Conservation (phyloP, 2,888 invertebrate genomes). For the Aphelenchoides bicaudatus region DNA sequence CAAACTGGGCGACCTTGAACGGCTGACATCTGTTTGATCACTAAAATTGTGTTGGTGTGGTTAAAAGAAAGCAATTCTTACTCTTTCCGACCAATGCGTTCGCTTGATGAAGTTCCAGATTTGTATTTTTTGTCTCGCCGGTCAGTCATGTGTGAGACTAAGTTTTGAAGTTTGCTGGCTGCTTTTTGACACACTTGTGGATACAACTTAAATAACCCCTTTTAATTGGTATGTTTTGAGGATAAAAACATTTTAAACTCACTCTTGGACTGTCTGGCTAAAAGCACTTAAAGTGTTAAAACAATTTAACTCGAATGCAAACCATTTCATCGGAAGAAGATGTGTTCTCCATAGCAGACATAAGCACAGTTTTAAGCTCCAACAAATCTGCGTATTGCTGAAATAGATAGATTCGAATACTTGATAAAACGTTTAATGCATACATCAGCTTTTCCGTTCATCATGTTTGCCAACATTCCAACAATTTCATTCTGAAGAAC, state of each 20-base stretch:
- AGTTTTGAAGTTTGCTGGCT: slow-evolving; percentile 41
- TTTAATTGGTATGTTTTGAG: neutral
- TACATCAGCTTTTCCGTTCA: slow-evolving; percentile 36
- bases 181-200: slow-evolving; percentile 20
- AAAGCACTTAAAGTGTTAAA: neutral
- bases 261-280: neutral
- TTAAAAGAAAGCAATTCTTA: slow-evolving; percentile 16
- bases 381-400: slow-evolving; percentile 23
- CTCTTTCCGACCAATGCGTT: slow-evolving; percentile 33
- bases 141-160: slow-evolving; percentile 39
- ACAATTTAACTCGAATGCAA: neutral
- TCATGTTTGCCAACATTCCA: slow-evolving; percentile 34
- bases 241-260: neutral
- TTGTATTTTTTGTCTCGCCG: slow-evolving; percentile 38
- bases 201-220: neutral
- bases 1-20: slow-evolving; percentile 48
- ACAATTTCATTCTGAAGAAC: slow-evolving; percentile 22
- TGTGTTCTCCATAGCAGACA: neutral
- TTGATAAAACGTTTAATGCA: neutral
- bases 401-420: slow-evolving; percentile 6
- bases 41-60: slow-evolving; percentile 16
- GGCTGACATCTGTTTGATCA: slow-evolving; percentile 35
- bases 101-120: slow-evolving; percentile 21
- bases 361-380: slow-evolving; percentile 9
- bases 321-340: neutral